Evolutionary conservation across 2,888 invertebrate species (phyloP).

Genomic region (Dasypolia templi): DNA sequence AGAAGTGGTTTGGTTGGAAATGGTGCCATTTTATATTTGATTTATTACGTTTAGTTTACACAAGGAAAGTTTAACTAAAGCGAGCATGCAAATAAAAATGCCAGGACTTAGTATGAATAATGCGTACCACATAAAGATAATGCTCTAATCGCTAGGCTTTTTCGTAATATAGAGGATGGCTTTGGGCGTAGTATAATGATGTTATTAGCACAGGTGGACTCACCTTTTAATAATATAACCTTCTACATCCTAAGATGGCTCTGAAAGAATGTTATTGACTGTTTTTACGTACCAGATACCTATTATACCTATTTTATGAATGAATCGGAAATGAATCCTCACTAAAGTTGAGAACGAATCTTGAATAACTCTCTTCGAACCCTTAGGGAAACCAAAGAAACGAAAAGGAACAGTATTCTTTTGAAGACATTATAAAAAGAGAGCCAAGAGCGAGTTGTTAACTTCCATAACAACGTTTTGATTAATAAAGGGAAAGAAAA

Average conservation of each 20-base stretch:
- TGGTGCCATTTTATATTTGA: conserved; percentile 21
- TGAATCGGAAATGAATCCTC: conserved; percentile 8
- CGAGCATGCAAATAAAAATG: conserved; percentile 15
- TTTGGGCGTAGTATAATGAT: background rate
- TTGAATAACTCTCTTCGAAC: conserved; percentile 2
- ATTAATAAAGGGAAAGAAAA: conserved; percentile 30
- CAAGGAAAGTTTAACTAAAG: conserved; percentile 23
- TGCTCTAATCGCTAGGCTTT: background rate
- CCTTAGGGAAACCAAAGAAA: conserved; percentile 2
- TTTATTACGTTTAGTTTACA: conserved; percentile 28
- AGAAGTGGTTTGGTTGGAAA: conserved; percentile 28
- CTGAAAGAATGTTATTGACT: conserved; percentile 20
- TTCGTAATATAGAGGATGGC: conserved; percentile 7
- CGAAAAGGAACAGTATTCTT: conserved; percentile 3
- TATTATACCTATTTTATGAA: background rate
- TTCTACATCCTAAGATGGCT: conserved; percentile 4
- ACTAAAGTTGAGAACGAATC: background rate
- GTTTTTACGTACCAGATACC: background rate
- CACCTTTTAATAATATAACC: conserved; percentile 8
- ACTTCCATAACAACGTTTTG: conserved; percentile 15
- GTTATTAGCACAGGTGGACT: conserved; percentile 31
- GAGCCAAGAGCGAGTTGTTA: conserved; percentile 1
- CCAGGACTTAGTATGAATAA: conserved; percentile 4
- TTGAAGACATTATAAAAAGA: conserved; percentile 9
- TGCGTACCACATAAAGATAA: background rate